phyloP scores from a whole-genome alignment of 2,888 invertebrate species.

The Caenorhabditis uteleia region DNA sequence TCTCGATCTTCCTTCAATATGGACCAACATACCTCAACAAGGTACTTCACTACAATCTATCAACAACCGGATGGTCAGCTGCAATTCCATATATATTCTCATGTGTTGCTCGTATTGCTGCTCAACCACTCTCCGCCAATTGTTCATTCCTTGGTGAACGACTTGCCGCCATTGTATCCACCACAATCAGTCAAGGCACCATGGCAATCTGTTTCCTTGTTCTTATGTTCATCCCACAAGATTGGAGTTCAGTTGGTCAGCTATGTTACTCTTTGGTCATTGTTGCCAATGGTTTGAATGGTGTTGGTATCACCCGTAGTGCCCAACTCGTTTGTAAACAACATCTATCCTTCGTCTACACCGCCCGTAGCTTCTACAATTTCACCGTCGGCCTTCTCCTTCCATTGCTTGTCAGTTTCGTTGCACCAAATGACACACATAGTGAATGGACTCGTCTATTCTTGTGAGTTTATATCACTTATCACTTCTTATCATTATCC shows the following conservation, averaged over 20 bases:
- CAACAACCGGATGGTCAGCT: conserved; percentile 44
- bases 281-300: conserved; percentile 44
- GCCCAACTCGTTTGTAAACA: conserved; percentile 44
- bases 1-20: conserved; percentile 43
- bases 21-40: conserved; percentile 45
- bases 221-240: conserved; percentile 37
- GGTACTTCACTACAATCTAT: conserved; percentile 39
- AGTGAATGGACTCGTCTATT: conserved; percentile 37
- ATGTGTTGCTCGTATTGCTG: conserved; percentile 34
- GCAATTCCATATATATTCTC: conserved; percentile 46
- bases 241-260: conserved; percentile 35
- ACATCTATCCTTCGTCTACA: conserved; percentile 39
- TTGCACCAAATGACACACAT: conserved; percentile 42
- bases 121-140: conserved; percentile 39
- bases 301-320: conserved; percentile 42
- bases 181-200: conserved; percentile 39
- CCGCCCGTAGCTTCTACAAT: conserved; percentile 31
- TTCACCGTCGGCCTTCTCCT: conserved; percentile 31
- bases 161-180: conserved; percentile 38
- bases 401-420: conserved; percentile 31
- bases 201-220: conserved; percentile 42
- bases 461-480: conserved; percentile 22
- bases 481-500: not conserved
- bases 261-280: conserved; percentile 43
- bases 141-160: conserved; percentile 42